Conservation (phyloP, 2,888 invertebrate genomes). For the Noctua comes region DNA sequence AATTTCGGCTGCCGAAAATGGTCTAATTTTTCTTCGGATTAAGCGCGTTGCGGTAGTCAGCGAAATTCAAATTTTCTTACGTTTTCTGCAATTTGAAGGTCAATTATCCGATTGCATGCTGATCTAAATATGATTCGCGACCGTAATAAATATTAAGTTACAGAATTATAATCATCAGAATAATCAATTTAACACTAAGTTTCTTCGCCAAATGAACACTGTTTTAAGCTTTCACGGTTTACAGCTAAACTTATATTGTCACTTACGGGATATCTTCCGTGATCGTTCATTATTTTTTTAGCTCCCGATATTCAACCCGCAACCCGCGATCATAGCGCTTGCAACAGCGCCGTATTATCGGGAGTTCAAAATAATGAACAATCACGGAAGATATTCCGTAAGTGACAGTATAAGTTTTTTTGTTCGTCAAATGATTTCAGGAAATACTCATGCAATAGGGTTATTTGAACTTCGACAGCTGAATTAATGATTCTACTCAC, state of each 20-base stretch:
- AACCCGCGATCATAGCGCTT: no score
- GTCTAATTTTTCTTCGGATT: slow-evolving; percentile 35
- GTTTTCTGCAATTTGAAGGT: neutral
- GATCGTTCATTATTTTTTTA: no score
- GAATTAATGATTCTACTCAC: neutral
- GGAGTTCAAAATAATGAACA: no score
- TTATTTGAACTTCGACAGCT: neutral
- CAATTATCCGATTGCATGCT: neutral
- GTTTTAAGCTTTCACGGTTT: no score
- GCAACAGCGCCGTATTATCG: no score
- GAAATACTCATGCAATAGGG: neutral
- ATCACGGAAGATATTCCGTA: no score
- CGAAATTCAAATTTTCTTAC: neutral
- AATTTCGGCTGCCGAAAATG: slow-evolving; percentile 18
- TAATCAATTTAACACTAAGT: neutral
- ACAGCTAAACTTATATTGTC: no score
- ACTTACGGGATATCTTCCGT: no score
- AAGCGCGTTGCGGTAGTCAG: neutral
- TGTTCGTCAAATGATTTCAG: neutral
- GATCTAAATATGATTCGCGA: neutral
- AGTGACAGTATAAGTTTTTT: no score
- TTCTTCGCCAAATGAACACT: no score
- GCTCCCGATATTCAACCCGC: no score
- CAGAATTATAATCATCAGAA: neutral
- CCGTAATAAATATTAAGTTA: no score